Percentiles rank a stretch among this genome's conserved stretches.
Evolutionary conservation across 2,797 vertebrate species (phyloP).

Genomic region (Malurus leucopterus): DNA sequence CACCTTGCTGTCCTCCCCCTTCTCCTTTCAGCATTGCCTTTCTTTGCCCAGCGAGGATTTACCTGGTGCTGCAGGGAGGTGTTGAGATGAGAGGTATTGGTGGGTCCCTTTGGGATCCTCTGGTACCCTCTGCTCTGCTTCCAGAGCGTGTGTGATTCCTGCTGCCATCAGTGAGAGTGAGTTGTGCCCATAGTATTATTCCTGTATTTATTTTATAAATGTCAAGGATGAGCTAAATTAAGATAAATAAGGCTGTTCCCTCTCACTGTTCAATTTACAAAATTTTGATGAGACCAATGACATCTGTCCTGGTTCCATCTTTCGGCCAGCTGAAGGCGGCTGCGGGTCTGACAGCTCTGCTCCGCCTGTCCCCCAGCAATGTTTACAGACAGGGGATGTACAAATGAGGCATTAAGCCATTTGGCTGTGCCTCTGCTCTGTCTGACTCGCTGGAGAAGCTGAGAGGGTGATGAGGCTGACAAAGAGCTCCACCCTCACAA

Average conservation of each 20-base stretch:
- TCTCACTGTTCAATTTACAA: slow-evolving; percentile 1
- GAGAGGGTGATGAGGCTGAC: background rate
- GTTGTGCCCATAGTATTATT: background rate
- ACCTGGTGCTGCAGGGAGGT: background rate
- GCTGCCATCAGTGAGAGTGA: background rate
- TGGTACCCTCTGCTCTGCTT: background rate
- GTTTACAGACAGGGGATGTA: background rate
- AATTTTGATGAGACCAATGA: slow-evolving; percentile 24
- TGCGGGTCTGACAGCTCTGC: background rate
- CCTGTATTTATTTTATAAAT: slow-evolving; percentile 32
- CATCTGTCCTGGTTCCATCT: background rate
- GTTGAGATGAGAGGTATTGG: background rate
- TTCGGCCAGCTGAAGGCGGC: background rate
- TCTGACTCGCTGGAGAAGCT: background rate
- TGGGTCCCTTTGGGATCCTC: background rate
- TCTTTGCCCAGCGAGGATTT: fast-evolving
- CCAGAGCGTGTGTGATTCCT: fast-evolving
- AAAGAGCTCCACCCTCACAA: background rate
- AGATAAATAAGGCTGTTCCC: slow-evolving; percentile 12
- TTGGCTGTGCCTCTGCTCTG: background rate
- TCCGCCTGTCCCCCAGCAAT: background rate
- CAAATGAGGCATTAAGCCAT: background rate
- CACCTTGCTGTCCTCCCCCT: background rate
- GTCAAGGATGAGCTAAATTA: slow-evolving; percentile 6
- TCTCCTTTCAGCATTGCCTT: background rate